Conservation (phyloP, 1,140 invertebrate species). For the Sycobia sp. region DNA sequence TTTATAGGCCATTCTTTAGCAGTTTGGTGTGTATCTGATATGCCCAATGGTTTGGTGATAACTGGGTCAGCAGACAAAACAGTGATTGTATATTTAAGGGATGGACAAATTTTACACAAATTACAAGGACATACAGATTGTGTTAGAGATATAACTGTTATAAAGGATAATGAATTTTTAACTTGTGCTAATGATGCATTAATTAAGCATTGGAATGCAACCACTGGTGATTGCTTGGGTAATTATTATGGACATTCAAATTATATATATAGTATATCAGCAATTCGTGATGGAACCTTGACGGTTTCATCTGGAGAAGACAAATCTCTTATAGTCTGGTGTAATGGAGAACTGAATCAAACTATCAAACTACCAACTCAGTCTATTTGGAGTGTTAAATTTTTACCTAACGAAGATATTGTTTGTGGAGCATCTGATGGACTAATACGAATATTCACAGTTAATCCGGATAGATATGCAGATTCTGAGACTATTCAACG, state of each 20-base stretch:
- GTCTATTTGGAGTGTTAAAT: conserved; percentile 87
- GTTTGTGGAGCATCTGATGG: conserved; percentile 90
- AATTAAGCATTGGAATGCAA: conserved; percentile 78
- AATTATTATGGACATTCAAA: conserved; percentile 82
- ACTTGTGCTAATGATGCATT: conserved; percentile 91
- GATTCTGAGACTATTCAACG: conserved; percentile 64
- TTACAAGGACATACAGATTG: conserved; percentile 86
- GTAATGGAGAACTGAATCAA: conserved; percentile 69
- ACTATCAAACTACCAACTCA: conserved; percentile 81
- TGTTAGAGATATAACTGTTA: conserved; percentile 77
- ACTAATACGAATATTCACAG: conserved; percentile 82
- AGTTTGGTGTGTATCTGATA: conserved; percentile 83
- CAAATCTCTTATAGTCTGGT: conserved; percentile 84
- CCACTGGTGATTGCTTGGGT: conserved; percentile 76
- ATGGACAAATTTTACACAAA: conserved; percentile 62
- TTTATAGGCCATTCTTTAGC: conserved; percentile 82
- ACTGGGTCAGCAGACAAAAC: conserved; percentile 92
- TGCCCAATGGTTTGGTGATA: conserved; percentile 68
- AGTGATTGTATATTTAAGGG: conserved; percentile 80
- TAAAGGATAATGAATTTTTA: conserved; percentile 75
- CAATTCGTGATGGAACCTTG: conserved; percentile 37
- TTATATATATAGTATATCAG: conserved; percentile 73
- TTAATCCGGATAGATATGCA: conserved; percentile 71
- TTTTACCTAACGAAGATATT: conserved; percentile 85
- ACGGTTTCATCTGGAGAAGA: conserved; percentile 86